These are phyloP conservation scores for Ceuthmochares aereus DNA, from an alignment of 2,113 vertebrate genomes.

Conservation along the genomic window DNA sequence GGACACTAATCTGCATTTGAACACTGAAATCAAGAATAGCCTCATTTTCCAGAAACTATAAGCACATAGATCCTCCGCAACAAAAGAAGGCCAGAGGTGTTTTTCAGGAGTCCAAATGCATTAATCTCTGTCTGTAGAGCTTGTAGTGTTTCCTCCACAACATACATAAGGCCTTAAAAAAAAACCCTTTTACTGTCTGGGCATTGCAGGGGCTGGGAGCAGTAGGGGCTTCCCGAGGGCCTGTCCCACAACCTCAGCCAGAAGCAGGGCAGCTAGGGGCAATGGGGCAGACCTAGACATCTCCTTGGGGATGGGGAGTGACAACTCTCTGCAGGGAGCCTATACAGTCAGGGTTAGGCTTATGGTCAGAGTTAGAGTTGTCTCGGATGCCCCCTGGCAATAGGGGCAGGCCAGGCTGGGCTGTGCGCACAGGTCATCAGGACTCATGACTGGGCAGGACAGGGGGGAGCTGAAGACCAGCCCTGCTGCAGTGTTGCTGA, in stretches of 20 bases:
- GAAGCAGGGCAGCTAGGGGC: background rate
- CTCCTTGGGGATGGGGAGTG: background rate
- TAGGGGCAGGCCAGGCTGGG: background rate
- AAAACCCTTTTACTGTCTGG: background rate
- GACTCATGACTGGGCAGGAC: background rate
- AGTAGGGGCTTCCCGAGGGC: fast-evolving
- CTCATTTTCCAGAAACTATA: background rate
- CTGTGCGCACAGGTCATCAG: background rate
- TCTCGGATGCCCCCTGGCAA: no score
- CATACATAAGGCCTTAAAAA: background rate
- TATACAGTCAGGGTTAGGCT: no score
- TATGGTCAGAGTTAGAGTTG: no score
- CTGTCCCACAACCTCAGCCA: background rate
- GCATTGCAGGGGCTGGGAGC: background rate
- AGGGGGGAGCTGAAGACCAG: background rate
- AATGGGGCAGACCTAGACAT: background rate
- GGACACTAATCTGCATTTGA: background rate
- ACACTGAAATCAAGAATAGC: background rate
- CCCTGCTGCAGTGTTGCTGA: background rate
- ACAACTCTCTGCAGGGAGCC: no score
- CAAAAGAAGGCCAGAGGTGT: background rate
- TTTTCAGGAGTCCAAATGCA: background rate
- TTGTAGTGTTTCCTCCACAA: no score
- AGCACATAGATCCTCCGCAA: background rate
- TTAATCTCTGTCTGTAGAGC: background rate